Base-by-base conservation (phyloP, 23 tunicate genomes). In the Trididemnum miniatum region DNA sequence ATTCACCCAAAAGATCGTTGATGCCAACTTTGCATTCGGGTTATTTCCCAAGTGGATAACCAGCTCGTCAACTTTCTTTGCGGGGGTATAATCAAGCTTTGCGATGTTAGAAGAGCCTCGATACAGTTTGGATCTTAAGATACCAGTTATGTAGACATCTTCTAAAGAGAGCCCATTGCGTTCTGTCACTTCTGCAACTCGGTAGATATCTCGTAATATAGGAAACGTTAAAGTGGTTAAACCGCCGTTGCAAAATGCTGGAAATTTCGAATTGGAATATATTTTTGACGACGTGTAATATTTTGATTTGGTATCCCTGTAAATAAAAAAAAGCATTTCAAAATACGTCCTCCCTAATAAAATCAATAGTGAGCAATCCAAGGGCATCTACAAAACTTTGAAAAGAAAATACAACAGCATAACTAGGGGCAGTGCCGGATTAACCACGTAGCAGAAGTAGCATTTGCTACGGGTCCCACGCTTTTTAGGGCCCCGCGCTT, bases 221-320 rank as follows among this genome's bases (percentile, higher is more conserved):
- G 49, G 34, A 35, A 18, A 51, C 2, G 96, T 35, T 65, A 85
- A 37, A n/a, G 85, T 57, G 23, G 83, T 80, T 80, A 90, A 26
- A 34, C 96, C 96, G 20, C 96, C 96, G 79, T 90, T 88, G 69
- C 96, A 90, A 82, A 85, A 90, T 24, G 50, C 49, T 22, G 96
- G 96, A 75, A 62, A 90, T 5, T 5, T 51, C 1, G 50, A n/a
- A 4, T 1, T 24, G n/a, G 89, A 65, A 51, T 90, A 90, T 0
- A 85, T 34, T 31, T 85, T 35, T 18, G 65, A 35, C 50, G 89
- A 35, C 33, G 79, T 88, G 59, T 35, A 76, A 39, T 80, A 90
- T 85, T 90, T 90, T 24, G 83, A 81, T 35, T 38, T 60, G 29
- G 64, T 2, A 30, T 90, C 72, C 36, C 96, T 90, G 62, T 24